phyloP scores from a whole-genome alignment of 2,113 vertebrate genomes.

The Lanius ludovicianus region DNA sequence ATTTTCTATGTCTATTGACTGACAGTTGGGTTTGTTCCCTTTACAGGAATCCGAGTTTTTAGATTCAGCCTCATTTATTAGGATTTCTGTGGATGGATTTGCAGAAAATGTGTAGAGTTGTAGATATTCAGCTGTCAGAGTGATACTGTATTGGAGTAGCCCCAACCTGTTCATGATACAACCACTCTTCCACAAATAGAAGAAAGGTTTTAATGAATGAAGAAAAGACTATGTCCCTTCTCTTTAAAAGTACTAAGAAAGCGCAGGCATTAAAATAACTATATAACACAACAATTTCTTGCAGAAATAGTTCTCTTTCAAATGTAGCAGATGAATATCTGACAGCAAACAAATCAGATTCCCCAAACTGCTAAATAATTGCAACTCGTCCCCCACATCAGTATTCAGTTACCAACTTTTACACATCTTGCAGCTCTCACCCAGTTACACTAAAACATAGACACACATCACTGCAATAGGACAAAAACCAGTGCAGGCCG shows the following conservation, averaged over 20 bases:
- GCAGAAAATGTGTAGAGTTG: fast-evolving
- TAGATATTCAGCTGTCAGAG: background rate
- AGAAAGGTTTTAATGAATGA: background rate
- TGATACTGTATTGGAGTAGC: background rate
- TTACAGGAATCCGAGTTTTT: background rate
- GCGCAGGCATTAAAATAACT: background rate
- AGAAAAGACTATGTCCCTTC: background rate
- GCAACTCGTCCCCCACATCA: fast-evolving
- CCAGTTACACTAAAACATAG: background rate
- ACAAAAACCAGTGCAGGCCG: background rate
- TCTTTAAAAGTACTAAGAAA: background rate
- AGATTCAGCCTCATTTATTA: background rate
- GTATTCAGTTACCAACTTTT: background rate
- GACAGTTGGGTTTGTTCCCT: background rate
- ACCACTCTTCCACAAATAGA: background rate
- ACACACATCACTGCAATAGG: background rate
- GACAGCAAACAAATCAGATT: background rate
- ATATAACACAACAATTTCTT: background rate
- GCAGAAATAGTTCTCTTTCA: background rate
- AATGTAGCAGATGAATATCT: background rate
- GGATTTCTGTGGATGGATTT: background rate
- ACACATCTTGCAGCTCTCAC: background rate
- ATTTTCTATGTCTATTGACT: background rate
- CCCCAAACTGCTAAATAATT: background rate
- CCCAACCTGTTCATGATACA: background rate